phyloP scores from a whole-genome alignment of 2,888 invertebrate species.

The Perdita meconis region DNA sequence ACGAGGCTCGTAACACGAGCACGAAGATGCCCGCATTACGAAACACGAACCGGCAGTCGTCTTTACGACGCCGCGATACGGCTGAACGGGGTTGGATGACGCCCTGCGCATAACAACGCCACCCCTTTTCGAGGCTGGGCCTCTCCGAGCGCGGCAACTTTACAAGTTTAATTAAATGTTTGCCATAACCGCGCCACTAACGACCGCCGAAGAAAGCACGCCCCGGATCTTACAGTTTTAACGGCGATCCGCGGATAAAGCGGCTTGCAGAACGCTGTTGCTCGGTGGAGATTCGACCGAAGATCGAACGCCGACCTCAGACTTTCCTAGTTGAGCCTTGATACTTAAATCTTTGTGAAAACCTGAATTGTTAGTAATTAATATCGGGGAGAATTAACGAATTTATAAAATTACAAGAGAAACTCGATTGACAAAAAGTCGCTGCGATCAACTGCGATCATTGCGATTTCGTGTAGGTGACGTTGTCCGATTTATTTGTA shows the following conservation, averaged over 20 bases:
- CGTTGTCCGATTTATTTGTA: too few relatives aligned
- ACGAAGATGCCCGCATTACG: conserved; percentile 83
- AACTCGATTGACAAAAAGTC: too few relatives aligned
- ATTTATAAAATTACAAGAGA: too few relatives aligned
- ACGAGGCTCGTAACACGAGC: conserved; percentile 80
- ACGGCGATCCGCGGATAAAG: conserved; percentile 58
- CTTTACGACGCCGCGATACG: conserved; percentile 80
- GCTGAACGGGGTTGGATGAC: conserved; percentile 62
- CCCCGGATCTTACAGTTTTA: conserved; percentile 54
- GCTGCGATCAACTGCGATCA: too few relatives aligned
- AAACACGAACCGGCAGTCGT: conserved; percentile 80
- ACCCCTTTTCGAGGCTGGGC: conserved; percentile 37
- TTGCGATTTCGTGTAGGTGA: too few relatives aligned
- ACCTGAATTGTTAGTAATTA: too few relatives aligned
- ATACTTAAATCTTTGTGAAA: too few relatives aligned
- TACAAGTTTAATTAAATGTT: conserved; percentile 81
- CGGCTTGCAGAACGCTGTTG: conserved; percentile 2
- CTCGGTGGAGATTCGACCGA: not conserved
- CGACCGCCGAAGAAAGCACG: conserved; percentile 62
- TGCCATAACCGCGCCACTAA: conserved; percentile 60
- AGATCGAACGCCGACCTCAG: too few relatives aligned
- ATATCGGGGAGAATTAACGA: too few relatives aligned
- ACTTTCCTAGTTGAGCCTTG: too few relatives aligned
- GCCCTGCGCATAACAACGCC: conserved; percentile 72
- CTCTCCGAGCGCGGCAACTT: conserved; percentile 56